These are phyloP conservation scores for Cyprinodon brontotheroides DNA, from an alignment of 2,113 vertebrate species.

Conservation along the genomic window DNA sequence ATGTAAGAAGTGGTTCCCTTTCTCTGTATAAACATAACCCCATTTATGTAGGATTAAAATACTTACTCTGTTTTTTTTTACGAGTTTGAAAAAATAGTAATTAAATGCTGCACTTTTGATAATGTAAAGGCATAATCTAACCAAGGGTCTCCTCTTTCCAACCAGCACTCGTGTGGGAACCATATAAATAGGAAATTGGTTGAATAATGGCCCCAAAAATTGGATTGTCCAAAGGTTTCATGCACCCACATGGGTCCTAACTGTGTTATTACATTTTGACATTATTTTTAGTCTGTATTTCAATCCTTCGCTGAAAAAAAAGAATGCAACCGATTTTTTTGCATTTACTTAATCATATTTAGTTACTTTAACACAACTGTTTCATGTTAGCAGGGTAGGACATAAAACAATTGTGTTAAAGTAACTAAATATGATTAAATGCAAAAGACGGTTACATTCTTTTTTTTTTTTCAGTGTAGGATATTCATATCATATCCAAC, in stretches of 20 bases:
- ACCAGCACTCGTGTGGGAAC: neutral
- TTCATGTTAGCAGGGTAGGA: no score
- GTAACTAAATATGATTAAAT: no score
- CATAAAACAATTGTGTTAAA: no score
- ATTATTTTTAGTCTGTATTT: neutral
- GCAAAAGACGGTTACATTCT: no score
- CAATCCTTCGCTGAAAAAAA: no score
- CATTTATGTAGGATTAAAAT: neutral
- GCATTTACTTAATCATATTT: no score
- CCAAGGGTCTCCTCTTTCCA: neutral
- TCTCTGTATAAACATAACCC: constrained; percentile 3
- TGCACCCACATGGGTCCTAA: neutral
- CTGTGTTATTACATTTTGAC: neutral
- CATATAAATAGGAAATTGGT: neutral
- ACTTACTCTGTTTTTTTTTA: neutral
- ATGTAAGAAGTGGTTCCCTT: neutral
- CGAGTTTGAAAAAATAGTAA: neutral
- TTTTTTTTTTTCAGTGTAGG: no score
- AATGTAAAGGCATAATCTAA: constrained; percentile 26
- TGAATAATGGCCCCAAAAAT: neutral
- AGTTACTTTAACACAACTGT: no score
- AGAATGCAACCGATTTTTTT: no score
- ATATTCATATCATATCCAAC: neutral
- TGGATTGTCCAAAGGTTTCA: neutral
- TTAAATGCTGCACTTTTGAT: constrained; percentile 5